Conservation (phyloP, 2,113 vertebrate species). For the Tupaia tana region DNA sequence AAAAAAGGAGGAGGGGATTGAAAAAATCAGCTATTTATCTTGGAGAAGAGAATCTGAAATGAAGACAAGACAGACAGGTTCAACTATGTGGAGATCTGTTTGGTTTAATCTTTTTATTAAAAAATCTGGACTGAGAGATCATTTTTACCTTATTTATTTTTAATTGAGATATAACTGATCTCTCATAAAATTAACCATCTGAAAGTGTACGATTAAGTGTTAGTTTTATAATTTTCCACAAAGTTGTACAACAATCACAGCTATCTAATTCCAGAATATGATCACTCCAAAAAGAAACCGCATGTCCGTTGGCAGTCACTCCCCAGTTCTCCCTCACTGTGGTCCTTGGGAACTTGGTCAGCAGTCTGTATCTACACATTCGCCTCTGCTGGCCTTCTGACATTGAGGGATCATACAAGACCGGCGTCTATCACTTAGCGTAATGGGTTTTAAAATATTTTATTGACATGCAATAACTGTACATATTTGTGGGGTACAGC, state of each 20-base stretch:
- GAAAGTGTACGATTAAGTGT: background rate
- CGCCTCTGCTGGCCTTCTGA: background rate
- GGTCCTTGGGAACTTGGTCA: background rate
- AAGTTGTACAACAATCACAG: background rate
- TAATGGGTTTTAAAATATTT: no score
- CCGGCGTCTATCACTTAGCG: background rate
- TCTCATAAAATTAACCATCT: conserved; percentile 11
- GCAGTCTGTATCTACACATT: background rate
- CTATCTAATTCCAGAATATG: background rate
- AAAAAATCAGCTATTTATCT: background rate
- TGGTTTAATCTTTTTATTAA: background rate
- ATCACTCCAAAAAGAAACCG: background rate
- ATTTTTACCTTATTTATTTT: conserved; percentile 42
- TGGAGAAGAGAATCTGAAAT: background rate
- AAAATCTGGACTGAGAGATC: background rate
- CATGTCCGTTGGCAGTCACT: background rate
- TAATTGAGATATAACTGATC: conserved; percentile 13
- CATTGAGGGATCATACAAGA: background rate
- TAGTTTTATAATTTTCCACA: conserved; percentile 15
- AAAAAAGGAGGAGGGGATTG: no score
- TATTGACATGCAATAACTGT: no score
- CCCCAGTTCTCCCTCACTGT: background rate
- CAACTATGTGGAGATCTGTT: background rate
- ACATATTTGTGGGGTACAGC: no score
- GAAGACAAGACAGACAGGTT: background rate